Base-by-base conservation (phyloP, 2,797 vertebrate genomes). In the Xenentodon cancila region DNA sequence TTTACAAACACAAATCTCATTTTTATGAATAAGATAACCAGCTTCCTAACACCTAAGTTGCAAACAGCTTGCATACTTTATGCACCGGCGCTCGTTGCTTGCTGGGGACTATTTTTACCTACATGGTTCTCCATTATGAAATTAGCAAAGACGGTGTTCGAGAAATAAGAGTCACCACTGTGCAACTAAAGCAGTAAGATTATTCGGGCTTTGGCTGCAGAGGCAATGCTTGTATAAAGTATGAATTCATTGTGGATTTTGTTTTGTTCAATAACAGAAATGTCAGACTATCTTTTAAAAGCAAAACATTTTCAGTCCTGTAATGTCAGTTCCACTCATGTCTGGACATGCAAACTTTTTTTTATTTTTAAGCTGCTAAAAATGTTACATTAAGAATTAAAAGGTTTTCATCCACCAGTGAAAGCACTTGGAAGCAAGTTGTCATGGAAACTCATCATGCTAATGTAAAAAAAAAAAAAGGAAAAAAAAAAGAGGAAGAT, bases 391-490 rank as follows among this genome's bases (percentile, higher is more conserved):
- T 59, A 46, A 47, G 27, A 71, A 40, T 69, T 52, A 51, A 59
- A 43, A 76, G 37, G 55, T 64, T 77, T 71, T 77, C 69, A 73
- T 56, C 52, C 71, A 62, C 37, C 51, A 67, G 25, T 73, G 64
- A 81, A 80, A 85, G 72, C 73, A 81, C 59, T 77, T 77, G 53
- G 50, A 81, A 82, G 64, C 49, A 62, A 64, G 27, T 60, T 4
- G 7, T 54, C 7, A 55, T 59, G 37, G 45, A 75, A 79, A 73
- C 15, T 64, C 53, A 49, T 57, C 13, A 7, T 55, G 37, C 37
- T 40, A 15, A 40, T 40, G 37, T 40, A 4, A 15, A 40, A 40
- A 40, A 3, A 40, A 75, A 18, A 11, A 59, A 64, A 34, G n/a
- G n/a, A 40, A 40, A 40, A 3, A 40, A 75, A 18, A 11, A 59